Conservation (phyloP, 2,113 vertebrate genomes). For the Xyrauchen texanus region DNA sequence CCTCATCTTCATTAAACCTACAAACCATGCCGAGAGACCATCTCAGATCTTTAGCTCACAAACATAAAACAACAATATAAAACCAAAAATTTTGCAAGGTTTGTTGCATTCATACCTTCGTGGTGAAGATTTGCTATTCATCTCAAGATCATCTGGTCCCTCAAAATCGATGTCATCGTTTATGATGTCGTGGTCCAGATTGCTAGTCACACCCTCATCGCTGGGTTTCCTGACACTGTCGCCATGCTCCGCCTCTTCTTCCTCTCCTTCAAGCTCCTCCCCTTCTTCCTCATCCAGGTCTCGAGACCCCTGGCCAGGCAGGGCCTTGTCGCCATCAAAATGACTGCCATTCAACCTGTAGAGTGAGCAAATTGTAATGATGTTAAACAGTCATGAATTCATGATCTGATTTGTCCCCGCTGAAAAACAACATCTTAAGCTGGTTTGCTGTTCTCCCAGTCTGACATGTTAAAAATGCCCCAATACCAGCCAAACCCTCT, state of each 20-base stretch:
- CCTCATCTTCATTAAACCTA: conserved; percentile 85
- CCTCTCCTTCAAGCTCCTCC: conserved; percentile 87
- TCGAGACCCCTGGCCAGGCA: conserved; percentile 80
- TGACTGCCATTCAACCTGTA: conserved; percentile 86
- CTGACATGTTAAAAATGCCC: too few relatives aligned
- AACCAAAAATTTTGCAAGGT: too few relatives aligned
- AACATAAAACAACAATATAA: too few relatives aligned
- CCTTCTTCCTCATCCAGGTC: conserved; percentile 90
- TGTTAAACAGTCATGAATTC: not conserved
- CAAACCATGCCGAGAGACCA: too few relatives aligned
- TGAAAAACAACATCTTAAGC: too few relatives aligned
- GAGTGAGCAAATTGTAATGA: not conserved
- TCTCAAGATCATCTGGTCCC: conserved; percentile 79
- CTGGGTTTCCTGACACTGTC: conserved; percentile 75
- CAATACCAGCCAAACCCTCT: too few relatives aligned
- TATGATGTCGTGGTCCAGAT: conserved; percentile 66
- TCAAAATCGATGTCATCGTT: conserved; percentile 84
- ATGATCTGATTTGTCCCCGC: not conserved
- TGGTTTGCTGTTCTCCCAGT: too few relatives aligned
- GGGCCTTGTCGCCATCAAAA: conserved; percentile 87
- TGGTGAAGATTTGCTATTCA: conserved; percentile 88
- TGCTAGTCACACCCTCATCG: conserved; percentile 69
- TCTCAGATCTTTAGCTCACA: too few relatives aligned
- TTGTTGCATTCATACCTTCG: conserved; percentile 73
- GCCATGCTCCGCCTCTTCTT: conserved; percentile 80